These are phyloP conservation scores for Tetragonula clypearis DNA, from an alignment of 1,140 invertebrate species.

Conservation along the genomic window DNA sequence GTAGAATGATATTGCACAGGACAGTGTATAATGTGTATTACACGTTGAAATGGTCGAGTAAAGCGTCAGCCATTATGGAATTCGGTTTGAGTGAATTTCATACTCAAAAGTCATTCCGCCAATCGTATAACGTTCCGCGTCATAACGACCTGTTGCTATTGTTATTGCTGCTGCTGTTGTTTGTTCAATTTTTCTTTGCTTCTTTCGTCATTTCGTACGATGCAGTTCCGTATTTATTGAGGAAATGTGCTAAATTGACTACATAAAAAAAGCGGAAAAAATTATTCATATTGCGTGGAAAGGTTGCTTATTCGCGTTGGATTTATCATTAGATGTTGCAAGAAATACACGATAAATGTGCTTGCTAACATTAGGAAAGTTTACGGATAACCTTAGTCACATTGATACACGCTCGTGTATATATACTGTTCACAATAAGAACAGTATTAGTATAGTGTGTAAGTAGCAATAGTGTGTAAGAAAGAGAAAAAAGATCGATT, in stretches of 20 bases:
- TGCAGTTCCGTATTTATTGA: not conserved
- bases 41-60: slow-evolving; percentile 30
- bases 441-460: not conserved
- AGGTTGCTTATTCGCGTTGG: not conserved
- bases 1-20: not conserved
- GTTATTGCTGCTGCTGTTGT: slow-evolving; percentile 2
- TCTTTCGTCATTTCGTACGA: not conserved
- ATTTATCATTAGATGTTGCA: slow-evolving; percentile 20
- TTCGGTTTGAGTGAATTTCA: slow-evolving; percentile 52
- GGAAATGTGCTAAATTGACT: not conserved
- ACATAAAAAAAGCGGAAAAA: not conserved
- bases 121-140: slow-evolving; percentile 45
- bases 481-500: slow-evolving; percentile 8
- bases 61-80: slow-evolving; percentile 63
- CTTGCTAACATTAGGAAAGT: slow-evolving; percentile 1
- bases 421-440: not conserved
- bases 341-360: slow-evolving; percentile 15
- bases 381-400: slow-evolving; percentile 33
- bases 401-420: not conserved
- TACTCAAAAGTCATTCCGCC: slow-evolving; percentile 46
- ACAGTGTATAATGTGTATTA: slow-evolving; percentile 19
- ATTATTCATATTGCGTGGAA: not conserved
- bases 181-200: not conserved
- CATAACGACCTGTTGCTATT: slow-evolving; percentile 49
- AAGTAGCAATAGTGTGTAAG: not conserved